phyloP scores from a whole-genome alignment of 1,140 invertebrate genomes.

The Drosophila orena region DNA sequence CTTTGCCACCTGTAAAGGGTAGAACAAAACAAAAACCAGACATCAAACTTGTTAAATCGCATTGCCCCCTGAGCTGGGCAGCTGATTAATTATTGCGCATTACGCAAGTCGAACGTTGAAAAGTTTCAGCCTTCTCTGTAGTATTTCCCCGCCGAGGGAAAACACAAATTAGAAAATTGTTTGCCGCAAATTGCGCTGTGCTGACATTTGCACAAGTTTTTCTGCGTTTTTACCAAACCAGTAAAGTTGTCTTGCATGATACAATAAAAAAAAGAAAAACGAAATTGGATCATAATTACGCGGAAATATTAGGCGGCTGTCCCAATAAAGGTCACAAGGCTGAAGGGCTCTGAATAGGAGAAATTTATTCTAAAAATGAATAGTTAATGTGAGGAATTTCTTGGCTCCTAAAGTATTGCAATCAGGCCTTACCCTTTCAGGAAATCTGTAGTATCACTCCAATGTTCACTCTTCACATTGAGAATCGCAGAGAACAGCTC shows the following conservation, averaged over 20 bases:
- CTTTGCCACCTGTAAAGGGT: slow-evolving; percentile 34
- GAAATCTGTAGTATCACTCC: too few species aligned
- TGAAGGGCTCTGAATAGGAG: too few species aligned
- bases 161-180: slow-evolving; percentile 71
- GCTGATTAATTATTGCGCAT: slow-evolving; percentile 74
- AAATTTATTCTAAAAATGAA: too few species aligned
- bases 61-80: slow-evolving; percentile 22
- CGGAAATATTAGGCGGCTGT: background rate
- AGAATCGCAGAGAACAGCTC: background rate
- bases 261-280: slow-evolving; percentile 16
- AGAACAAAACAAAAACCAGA: slow-evolving; percentile 11
- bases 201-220: slow-evolving; percentile 67
- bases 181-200: slow-evolving; percentile 55
- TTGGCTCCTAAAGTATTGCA: too few species aligned
- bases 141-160: slow-evolving; percentile 11
- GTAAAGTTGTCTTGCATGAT: slow-evolving; percentile 40
- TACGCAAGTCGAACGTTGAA: slow-evolving; percentile 44
- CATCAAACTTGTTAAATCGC: slow-evolving; percentile 58
- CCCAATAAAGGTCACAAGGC: slow-evolving; percentile 33
- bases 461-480: background rate
- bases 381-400: too few species aligned
- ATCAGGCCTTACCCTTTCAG: too few species aligned
- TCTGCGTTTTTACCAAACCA: slow-evolving; percentile 18
- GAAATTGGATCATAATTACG: slow-evolving; percentile 39
- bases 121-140: slow-evolving; percentile 22